These are phyloP conservation scores for Etheostoma nigrum DNA, from an alignment of 2,797 vertebrate genomes.

Conservation along the genomic window DNA sequence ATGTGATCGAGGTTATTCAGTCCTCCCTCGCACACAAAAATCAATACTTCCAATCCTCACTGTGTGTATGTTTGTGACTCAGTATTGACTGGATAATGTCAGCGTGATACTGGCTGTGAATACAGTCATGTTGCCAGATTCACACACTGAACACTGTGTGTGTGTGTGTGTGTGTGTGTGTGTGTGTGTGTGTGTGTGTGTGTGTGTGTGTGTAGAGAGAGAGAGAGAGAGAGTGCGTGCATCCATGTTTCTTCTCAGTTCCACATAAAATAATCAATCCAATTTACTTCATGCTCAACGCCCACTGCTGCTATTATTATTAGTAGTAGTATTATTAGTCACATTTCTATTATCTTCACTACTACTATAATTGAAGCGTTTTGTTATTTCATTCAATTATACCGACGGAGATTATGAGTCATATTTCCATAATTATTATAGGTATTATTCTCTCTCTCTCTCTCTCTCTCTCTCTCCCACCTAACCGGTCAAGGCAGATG, in stretches of 20 bases:
- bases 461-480: too few species aligned
- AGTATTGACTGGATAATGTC: slow-evolving; percentile 72
- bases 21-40: slow-evolving; percentile 60
- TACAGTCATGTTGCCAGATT: slow-evolving; percentile 66
- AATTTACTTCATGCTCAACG: neutral
- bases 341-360: too few species aligned
- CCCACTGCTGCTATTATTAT: too few species aligned
- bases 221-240: slow-evolving; percentile 14
- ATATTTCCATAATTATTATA: too few species aligned
- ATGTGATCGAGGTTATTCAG: slow-evolving; percentile 65
- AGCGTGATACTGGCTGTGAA: slow-evolving; percentile 70
- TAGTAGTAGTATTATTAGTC: too few species aligned
- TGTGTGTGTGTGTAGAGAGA: neutral
- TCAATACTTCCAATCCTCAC: slow-evolving; percentile 62
- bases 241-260: neutral
- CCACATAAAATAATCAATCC: neutral
- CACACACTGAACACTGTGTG: slow-evolving; percentile 17
- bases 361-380: too few species aligned
- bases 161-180: too few species aligned
- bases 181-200: too few species aligned
- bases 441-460: too few species aligned
- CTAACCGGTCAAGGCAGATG: too few species aligned
- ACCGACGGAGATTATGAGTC: too few species aligned
- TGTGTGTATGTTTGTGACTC: slow-evolving; percentile 28
- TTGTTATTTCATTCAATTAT: too few species aligned